Base-by-base conservation (phyloP, 2,888 invertebrate species). In the Alsophila aescularia region DNA sequence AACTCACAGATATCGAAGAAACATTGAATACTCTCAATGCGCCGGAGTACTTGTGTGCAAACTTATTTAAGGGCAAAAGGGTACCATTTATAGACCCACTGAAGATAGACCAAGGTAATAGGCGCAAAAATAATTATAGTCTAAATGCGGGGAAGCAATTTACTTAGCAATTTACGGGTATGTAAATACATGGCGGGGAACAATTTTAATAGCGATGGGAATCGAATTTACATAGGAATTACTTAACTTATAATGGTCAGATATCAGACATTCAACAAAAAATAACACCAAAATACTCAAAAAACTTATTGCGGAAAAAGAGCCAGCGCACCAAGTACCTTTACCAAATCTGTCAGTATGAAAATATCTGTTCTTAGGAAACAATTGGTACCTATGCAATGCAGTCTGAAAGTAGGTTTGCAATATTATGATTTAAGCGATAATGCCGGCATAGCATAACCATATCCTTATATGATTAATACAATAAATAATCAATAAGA, bases 121-220 rank as follows among this genome's bases (percentile, higher is more conserved):
- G 31, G 37, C 34, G 45, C 34, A 31, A 34, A 42, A 35, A 45
- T 40, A 40, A 39, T 44, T 41, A 32, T 16, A 39, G 37, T 32
- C 27, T 49, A 41, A 40, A 49, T 35, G 35, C 35, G 32, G 50
- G 14, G 36, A 36, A 42, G 36, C 29, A 50, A 50, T 50, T 50
- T 42, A 27, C 41, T 27, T 27, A 24, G 35, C n/a, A 42, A 50
- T 32, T 48, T 39, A 47, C 29, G 31, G 31, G 47, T 18, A 21
- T 32, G 34, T 48, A 34, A 40, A 41, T 32, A 48, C 48, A 48
- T 14, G 32, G 37, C 14, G 37, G 47, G 21, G 13, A 18, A 36
- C 6, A 41, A 18, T 35, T 41, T 34, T 27, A 40, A 41, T 16
- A 24, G 16, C 24, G 12, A 12, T 12, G 34, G 6, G 27, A 50